Evolutionary conservation across 2,797 vertebrate species (phyloP).

Genomic region (Odontamblyopus lacepedii): DNA sequence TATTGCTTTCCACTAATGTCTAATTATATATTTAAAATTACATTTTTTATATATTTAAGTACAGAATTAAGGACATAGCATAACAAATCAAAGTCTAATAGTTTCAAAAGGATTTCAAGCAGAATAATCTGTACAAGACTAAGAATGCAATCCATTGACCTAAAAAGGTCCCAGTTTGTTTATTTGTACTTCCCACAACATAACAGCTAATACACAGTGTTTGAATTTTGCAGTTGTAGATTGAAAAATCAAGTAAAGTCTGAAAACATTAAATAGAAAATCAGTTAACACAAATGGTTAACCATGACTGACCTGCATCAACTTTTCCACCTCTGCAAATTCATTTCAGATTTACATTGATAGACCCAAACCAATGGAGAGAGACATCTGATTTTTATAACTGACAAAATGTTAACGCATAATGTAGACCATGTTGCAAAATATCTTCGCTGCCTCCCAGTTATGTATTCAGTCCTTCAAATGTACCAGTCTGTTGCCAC

Average conservation of each 20-base stretch:
- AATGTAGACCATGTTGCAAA: background rate
- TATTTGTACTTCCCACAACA: slow-evolving; percentile 35
- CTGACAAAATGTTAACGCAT: background rate
- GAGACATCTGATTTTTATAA: background rate
- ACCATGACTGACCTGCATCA: background rate
- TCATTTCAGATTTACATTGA: slow-evolving; percentile 9
- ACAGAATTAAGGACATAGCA: no score
- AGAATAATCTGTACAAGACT: background rate
- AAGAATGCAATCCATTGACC: background rate
- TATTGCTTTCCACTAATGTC: no score
- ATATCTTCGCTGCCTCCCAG: background rate
- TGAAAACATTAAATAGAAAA: slow-evolving; percentile 2
- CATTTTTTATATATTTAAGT: background rate
- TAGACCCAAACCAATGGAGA: background rate
- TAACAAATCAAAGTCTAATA: no score
- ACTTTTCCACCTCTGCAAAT: background rate
- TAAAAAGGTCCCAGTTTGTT: slow-evolving; percentile 25
- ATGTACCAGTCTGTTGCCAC: slow-evolving; percentile 8
- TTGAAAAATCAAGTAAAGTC: background rate
- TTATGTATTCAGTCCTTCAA: slow-evolving; percentile 22
- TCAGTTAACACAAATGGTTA: background rate
- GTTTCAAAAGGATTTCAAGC: background rate
- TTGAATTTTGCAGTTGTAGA: background rate
- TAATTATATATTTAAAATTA: background rate
- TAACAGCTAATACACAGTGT: background rate